phyloP scores from a whole-genome alignment of 92 coral and sea anemone genomes.

The Heteractis magnifica region DNA sequence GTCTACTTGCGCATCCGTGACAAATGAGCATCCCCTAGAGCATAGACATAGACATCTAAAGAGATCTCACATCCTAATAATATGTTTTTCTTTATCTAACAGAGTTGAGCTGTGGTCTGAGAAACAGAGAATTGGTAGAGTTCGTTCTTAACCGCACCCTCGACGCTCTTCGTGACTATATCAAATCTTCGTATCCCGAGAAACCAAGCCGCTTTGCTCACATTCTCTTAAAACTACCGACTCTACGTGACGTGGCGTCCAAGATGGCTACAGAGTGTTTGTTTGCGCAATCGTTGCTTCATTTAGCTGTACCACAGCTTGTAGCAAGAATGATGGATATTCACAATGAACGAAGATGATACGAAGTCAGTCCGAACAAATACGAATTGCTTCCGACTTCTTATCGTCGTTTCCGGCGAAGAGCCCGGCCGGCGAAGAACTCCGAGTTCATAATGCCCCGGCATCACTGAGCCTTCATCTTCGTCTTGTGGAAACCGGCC shows the following conservation, averaged over 20 bases:
- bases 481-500: no score
- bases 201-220: slow-evolving; percentile 97
- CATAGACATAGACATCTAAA: no score
- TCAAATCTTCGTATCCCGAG: slow-evolving; percentile 90
- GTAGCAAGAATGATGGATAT: slow-evolving; percentile 60
- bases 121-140: slow-evolving; percentile 80
- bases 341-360: slow-evolving; percentile 9
- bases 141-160: slow-evolving; percentile 79
- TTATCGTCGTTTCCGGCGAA: background rate
- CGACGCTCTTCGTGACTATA: slow-evolving; percentile 90
- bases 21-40: no score
- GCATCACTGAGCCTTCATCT: no score
- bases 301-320: slow-evolving; percentile 80
- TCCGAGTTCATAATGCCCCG: no score
- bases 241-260: slow-evolving; percentile 75
- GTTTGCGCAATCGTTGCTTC: slow-evolving; percentile 87
- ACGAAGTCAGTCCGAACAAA: background rate
- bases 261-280: slow-evolving; percentile 78
- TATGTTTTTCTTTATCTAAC: slow-evolving; percentile 26
- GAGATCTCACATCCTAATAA: background rate
- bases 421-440: background rate
- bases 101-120: slow-evolving; percentile 79
- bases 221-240: slow-evolving; percentile 87
- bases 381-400: background rate
- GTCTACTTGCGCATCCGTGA: no score